phyloP scores from a whole-genome alignment of 2,888 invertebrate genomes.

The Megaustenia siamemsis region DNA sequence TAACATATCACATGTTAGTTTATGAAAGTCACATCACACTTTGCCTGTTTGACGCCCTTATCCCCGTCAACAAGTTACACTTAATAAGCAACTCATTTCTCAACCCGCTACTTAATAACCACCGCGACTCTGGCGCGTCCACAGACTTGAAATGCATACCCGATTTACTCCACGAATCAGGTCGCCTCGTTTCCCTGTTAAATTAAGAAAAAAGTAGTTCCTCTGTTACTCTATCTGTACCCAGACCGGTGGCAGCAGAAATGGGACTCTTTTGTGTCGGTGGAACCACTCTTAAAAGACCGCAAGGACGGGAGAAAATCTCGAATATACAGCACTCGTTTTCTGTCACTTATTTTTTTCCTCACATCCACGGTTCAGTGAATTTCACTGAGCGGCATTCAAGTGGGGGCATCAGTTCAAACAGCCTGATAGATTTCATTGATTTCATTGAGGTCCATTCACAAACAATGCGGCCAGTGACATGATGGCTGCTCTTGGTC shows the following conservation, averaged over 20 bases:
- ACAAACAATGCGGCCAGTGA: neutral
- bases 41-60: too few relatives aligned
- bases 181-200: neutral
- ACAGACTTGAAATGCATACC: neutral
- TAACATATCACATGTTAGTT: too few relatives aligned
- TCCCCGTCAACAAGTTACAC: too few relatives aligned
- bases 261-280: neutral
- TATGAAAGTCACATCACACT: too few relatives aligned
- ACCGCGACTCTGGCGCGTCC: too few relatives aligned
- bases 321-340: neutral
- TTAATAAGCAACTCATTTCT: too few relatives aligned
- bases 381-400: neutral
- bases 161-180: neutral
- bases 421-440: neutral
- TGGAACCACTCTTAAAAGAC: neutral
- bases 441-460: neutral
- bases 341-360: slow-evolving; percentile 24
- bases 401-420: slow-evolving; percentile 7
- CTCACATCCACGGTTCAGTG: slow-evolving; percentile 15
- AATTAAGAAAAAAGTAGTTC: neutral
- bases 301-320: neutral
- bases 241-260: neutral
- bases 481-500: neutral
- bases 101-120: too few relatives aligned
- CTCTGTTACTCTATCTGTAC: neutral